These are phyloP conservation scores for Bos indicus DNA, from an alignment of 2,113 vertebrate species.

Conservation along the genomic window DNA sequence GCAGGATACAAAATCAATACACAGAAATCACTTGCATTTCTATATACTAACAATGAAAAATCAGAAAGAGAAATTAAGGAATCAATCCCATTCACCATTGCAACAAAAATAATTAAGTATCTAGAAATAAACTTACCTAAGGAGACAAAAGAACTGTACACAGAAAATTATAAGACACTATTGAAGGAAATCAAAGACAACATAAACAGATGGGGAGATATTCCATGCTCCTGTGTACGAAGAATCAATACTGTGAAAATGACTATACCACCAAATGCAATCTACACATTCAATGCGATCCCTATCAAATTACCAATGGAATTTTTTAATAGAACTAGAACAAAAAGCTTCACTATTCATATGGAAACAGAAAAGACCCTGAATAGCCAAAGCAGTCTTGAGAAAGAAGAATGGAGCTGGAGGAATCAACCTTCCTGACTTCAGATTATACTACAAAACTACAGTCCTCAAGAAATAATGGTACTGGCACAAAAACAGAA, in stretches of 20 bases:
- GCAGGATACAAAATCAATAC: background rate
- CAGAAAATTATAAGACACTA: background rate
- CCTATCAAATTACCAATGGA: background rate
- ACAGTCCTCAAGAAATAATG: background rate
- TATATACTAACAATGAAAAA: background rate
- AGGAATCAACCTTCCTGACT: background rate
- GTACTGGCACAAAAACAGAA: background rate
- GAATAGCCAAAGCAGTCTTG: background rate
- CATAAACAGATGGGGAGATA: background rate
- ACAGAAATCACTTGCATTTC: background rate
- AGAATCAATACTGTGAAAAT: background rate
- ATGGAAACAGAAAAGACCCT: background rate
- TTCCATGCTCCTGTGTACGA: background rate
- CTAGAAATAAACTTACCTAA: background rate
- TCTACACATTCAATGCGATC: background rate
- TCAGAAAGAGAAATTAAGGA: background rate
- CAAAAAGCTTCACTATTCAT: background rate
- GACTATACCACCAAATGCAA: background rate
- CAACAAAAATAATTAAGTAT: background rate
- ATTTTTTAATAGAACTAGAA: background rate
- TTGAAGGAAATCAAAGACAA: background rate
- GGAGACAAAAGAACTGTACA: background rate
- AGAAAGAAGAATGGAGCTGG: background rate
- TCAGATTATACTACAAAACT: background rate
- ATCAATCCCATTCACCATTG: background rate